Evolutionary conservation across 2,888 invertebrate species (phyloP).

Genomic region (Yponomeuta plumbellus): DNA sequence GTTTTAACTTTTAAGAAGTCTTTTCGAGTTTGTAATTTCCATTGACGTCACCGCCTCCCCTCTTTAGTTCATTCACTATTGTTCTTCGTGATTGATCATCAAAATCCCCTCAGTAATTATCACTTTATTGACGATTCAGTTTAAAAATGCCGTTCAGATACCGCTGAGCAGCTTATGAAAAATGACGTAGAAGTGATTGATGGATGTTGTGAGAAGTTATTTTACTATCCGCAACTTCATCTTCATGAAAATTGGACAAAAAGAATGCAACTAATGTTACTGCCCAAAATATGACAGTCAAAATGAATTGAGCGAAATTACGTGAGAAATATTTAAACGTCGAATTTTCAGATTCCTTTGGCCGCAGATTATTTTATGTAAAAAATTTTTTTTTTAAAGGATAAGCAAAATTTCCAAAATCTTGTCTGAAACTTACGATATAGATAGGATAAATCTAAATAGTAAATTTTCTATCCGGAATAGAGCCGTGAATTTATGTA

Average conservation of each 20-base stretch:
- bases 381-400: too few species aligned
- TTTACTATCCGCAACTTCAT: background rate
- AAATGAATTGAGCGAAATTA: too few species aligned
- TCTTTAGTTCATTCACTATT: constrained; percentile 16
- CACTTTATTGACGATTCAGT: constrained; percentile 46
- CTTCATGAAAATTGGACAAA: background rate
- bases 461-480: too few species aligned
- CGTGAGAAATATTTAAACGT: background rate
- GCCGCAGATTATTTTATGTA: background rate
- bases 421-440: too few species aligned
- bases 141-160: constrained; percentile 26
- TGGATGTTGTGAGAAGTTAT: background rate
- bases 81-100: constrained; percentile 56
- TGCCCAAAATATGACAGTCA: too few species aligned
- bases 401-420: too few species aligned
- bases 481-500: too few species aligned
- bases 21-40: background rate
- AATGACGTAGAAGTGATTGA: background rate
- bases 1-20: background rate
- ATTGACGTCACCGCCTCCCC: constrained; percentile 11
- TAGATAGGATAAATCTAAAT: too few species aligned
- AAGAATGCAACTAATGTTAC: background rate
- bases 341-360: background rate
- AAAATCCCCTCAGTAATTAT: constrained; percentile 45
- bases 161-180: background rate